Conservation (phyloP, 1,140 invertebrate genomes). For the Campoletis sonorensis region DNA sequence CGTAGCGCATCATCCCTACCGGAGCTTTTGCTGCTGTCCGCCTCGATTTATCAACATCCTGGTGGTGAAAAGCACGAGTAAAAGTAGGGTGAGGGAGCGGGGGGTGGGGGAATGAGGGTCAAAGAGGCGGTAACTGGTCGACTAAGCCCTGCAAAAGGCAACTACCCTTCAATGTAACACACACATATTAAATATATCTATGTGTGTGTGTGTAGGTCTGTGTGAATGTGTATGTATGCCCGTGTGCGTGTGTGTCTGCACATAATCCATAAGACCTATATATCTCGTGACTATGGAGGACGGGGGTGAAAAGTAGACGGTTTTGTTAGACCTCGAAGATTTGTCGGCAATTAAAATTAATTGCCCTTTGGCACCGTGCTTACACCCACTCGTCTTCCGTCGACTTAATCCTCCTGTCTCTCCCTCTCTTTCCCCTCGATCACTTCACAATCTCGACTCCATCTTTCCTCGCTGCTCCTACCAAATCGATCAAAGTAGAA, state of each 20-base stretch:
- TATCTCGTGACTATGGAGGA: background rate
- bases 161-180: background rate
- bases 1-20: background rate
- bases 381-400: background rate
- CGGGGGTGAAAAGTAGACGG: background rate
- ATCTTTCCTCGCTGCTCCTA: no score
- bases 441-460: no score
- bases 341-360: slow-evolving; percentile 60
- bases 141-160: slow-evolving; percentile 14
- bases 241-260: background rate
- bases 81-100: background rate
- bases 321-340: slow-evolving; percentile 46
- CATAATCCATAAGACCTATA: background rate
- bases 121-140: slow-evolving; percentile 25
- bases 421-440: no score
- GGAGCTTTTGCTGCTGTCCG: slow-evolving; percentile 30
- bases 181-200: background rate
- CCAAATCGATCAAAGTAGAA: background rate
- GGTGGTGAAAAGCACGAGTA: slow-evolving; percentile 20
- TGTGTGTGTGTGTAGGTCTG: background rate
- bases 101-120: background rate
- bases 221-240: background rate
- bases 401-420: background rate
- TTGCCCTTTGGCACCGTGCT: slow-evolving; percentile 43
- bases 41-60: slow-evolving; percentile 54